A percentile compares a stretch with the other conserved stretches of the same genome.
Conservation (phyloP, 2,797 vertebrate genomes). For the Argentina silus region DNA sequence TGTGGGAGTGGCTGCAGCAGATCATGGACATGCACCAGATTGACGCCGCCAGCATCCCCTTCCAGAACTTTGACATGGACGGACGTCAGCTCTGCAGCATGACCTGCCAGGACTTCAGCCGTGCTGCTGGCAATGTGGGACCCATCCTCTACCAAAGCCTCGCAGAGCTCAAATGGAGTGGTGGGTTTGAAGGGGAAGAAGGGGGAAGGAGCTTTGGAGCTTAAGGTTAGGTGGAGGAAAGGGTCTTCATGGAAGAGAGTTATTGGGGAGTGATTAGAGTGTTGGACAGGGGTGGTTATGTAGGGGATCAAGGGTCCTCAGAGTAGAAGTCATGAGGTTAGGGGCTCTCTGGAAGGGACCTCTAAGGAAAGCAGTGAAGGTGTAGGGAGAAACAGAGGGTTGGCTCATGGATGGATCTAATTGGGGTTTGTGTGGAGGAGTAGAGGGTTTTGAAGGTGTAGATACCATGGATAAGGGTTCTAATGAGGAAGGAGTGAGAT, state of each 20-base stretch:
- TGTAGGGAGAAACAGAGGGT: constrained; percentile 30
- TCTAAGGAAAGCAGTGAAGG: constrained; percentile 54
- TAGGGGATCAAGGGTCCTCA: constrained; percentile 36
- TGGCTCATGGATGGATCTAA: constrained; percentile 29
- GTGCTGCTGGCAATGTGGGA: constrained; percentile 87
- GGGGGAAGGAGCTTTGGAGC: constrained; percentile 26
- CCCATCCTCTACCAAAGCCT: constrained; percentile 91
- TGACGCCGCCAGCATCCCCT: constrained; percentile 90
- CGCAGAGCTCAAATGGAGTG: constrained; percentile 90
- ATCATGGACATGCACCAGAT: constrained; percentile 95
- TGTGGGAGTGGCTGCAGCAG: constrained; percentile 99
- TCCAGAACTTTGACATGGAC: constrained; percentile 94
- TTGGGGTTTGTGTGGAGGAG: constrained; percentile 21
- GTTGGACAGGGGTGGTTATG: neutral
- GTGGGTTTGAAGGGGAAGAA: constrained; percentile 65
- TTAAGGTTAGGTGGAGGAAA: constrained; percentile 26
- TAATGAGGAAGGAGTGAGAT: neutral
- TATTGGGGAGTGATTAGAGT: neutral
- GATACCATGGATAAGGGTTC: constrained; percentile 5
- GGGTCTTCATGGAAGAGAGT: constrained; percentile 34
- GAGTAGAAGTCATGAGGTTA: constrained; percentile 40
- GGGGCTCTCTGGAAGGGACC: constrained; percentile 28
- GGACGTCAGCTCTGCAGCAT: constrained; percentile 93
- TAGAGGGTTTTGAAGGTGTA: constrained; percentile 17
- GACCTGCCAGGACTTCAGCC: constrained; percentile 90